Conservation (phyloP, 2,888 invertebrate genomes). For the Cosmia pyralina region DNA sequence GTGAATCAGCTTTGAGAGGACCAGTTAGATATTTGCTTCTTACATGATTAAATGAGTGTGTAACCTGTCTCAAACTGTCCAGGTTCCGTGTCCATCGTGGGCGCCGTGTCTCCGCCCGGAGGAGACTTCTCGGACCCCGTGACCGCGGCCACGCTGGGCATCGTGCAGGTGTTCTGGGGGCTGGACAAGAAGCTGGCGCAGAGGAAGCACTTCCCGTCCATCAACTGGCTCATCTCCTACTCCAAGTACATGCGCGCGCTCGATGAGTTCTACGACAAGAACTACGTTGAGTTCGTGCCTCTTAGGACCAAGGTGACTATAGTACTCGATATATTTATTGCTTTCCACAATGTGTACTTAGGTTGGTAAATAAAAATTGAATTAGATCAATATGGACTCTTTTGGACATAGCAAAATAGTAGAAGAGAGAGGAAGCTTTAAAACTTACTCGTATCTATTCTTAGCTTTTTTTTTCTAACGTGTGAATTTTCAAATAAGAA, state of each 20-base stretch:
- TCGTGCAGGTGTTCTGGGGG: slow-evolving; percentile 99
- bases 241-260: slow-evolving; percentile 99
- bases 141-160: slow-evolving; percentile 99
- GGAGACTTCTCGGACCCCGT: slow-evolving; percentile 99
- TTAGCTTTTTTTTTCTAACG: no score
- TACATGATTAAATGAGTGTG: no score
- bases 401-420: no score
- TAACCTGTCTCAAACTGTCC: neutral
- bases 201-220: slow-evolving; percentile 99
- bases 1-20: no score
- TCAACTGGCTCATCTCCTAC: slow-evolving; percentile 99
- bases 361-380: no score
- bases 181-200: slow-evolving; percentile 99
- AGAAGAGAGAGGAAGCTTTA: no score
- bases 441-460: no score
- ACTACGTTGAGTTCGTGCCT: slow-evolving; percentile 98
- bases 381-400: no score
- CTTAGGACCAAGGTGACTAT: slow-evolving; percentile 95
- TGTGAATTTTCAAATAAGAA: no score
- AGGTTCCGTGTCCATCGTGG: slow-evolving; percentile 99
- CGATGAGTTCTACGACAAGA: slow-evolving; percentile 99
- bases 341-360: neutral
- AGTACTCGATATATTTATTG: neutral
- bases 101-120: slow-evolving; percentile 99
- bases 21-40: no score